Evolutionary conservation across 1,140 invertebrate species (phyloP).

Genomic region (Heterodera schachtii): DNA sequence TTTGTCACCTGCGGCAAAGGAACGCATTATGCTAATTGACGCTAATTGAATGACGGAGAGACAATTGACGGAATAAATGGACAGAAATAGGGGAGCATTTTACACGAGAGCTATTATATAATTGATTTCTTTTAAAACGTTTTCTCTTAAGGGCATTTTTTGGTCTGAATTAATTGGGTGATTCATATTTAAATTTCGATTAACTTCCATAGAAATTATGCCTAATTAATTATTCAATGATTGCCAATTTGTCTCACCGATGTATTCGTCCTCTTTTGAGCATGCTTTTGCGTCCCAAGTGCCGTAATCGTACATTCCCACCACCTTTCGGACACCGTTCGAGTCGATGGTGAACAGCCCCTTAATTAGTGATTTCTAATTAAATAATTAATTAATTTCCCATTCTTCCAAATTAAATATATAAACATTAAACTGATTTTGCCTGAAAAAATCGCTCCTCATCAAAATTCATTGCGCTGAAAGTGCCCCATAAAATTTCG

Average conservation of each 20-base stretch:
- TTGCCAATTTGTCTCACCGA: conserved; percentile 45
- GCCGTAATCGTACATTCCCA: conserved; percentile 64
- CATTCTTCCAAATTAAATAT: too few relatives aligned
- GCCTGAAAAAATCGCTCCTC: conserved; percentile 63
- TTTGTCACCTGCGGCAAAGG: conserved; percentile 64
- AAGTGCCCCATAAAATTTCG: conserved; percentile 64
- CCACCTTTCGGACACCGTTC: conserved; percentile 56
- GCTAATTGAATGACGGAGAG: too few relatives aligned
- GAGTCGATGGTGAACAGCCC: conserved; percentile 63
- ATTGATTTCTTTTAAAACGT: too few relatives aligned
- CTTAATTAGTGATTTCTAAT: conserved; percentile 32
- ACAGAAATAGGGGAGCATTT: too few relatives aligned
- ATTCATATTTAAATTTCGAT: background rate
- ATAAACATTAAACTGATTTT: background rate
- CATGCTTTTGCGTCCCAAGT: conserved; percentile 62
- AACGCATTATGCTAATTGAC: too few relatives aligned
- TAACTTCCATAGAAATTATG: too few relatives aligned
- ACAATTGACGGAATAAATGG: background rate
- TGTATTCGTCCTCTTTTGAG: conserved; percentile 63
- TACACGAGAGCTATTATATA: too few relatives aligned
- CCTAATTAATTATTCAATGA: too few relatives aligned
- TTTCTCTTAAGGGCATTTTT: background rate
- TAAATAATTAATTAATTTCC: too few relatives aligned
- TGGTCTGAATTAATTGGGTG: background rate
- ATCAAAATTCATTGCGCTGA: conserved; percentile 65